Evolutionary conservation across 2,797 vertebrate genomes (phyloP).

Genomic region (Rhinogobio ventralis): DNA sequence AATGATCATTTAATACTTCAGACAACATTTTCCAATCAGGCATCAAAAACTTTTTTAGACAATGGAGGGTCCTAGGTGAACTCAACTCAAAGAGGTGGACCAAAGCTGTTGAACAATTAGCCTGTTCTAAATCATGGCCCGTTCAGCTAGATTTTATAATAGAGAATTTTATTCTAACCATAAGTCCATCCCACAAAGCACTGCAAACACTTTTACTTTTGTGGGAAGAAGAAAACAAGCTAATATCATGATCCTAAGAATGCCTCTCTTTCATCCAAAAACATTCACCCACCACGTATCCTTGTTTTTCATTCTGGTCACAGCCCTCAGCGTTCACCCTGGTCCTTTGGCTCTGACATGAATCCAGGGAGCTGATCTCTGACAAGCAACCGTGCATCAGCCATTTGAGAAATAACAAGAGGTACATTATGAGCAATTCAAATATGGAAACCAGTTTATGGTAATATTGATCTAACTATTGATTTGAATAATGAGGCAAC

Average conservation of each 20-base stretch:
- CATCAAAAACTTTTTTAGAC: neutral
- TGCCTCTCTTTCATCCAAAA: slow-evolving; percentile 20
- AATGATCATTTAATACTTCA: neutral
- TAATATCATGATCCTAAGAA: slow-evolving; percentile 23
- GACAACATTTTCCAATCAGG: neutral
- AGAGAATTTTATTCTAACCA: neutral
- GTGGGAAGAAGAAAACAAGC: slow-evolving; percentile 33
- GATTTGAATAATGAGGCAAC: slow-evolving; percentile 2
- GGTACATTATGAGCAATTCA: slow-evolving; percentile 16
- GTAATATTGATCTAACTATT: slow-evolving; percentile 34
- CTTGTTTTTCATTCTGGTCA: slow-evolving; percentile 37
- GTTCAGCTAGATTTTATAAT: neutral
- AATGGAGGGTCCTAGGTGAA: neutral
- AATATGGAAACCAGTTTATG: slow-evolving; percentile 20
- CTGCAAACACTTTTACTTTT: neutral
- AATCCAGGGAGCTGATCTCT: slow-evolving; percentile 41
- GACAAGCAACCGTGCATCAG: slow-evolving; percentile 19
- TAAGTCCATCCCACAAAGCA: slow-evolving; percentile 20
- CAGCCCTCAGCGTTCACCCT: slow-evolving; percentile 18
- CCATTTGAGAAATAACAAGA: slow-evolving; percentile 6
- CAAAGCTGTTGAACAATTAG: neutral
- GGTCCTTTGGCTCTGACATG: slow-evolving; percentile 20
- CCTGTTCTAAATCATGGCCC: neutral
- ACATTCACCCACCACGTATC: slow-evolving; percentile 19
- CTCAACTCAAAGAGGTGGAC: neutral